These are phyloP conservation scores for Gymnobelideus leadbeateri DNA, from an alignment of 2,113 vertebrate genomes.

Conservation along the genomic window DNA sequence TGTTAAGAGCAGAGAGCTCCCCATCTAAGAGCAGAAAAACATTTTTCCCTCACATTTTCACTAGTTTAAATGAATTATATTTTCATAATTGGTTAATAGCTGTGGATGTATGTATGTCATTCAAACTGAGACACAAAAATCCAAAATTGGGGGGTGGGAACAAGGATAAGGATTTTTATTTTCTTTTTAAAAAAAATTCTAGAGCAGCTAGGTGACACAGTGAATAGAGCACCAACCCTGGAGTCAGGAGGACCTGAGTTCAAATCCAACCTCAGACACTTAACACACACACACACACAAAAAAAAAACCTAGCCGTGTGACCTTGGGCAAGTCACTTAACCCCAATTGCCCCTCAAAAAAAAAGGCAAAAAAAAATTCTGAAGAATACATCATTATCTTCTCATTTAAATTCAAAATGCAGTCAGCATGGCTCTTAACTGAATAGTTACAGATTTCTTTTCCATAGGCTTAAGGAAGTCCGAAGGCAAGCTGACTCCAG, in stretches of 20 bases:
- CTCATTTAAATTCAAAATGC: background rate
- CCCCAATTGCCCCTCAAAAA: too few relatives aligned
- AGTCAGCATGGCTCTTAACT: background rate
- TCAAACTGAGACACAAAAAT: background rate
- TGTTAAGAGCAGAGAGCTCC: background rate
- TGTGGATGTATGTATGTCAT: background rate
- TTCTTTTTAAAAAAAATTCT: background rate
- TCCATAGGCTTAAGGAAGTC: background rate
- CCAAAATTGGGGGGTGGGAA: background rate
- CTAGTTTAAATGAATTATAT: background rate
- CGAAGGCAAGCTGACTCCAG: background rate
- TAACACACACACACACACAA: too few relatives aligned
- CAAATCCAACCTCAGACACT: too few relatives aligned
- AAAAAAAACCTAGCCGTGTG: too few relatives aligned
- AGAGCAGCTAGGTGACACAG: too few relatives aligned
- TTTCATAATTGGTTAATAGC: background rate
- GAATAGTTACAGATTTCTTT: background rate
- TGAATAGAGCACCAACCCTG: too few relatives aligned
- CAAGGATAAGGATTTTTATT: background rate
- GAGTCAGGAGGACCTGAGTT: too few relatives aligned
- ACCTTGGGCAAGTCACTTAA: too few relatives aligned
- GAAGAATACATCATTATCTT: background rate
- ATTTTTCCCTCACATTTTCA: background rate
- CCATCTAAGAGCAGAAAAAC: background rate
- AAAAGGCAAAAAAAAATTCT: too few relatives aligned